Evolutionary conservation across 2,113 vertebrate species (phyloP), one percentile per base, ranked within the genome.

Genomic region (Phylloscopus trochilus): DNA sequence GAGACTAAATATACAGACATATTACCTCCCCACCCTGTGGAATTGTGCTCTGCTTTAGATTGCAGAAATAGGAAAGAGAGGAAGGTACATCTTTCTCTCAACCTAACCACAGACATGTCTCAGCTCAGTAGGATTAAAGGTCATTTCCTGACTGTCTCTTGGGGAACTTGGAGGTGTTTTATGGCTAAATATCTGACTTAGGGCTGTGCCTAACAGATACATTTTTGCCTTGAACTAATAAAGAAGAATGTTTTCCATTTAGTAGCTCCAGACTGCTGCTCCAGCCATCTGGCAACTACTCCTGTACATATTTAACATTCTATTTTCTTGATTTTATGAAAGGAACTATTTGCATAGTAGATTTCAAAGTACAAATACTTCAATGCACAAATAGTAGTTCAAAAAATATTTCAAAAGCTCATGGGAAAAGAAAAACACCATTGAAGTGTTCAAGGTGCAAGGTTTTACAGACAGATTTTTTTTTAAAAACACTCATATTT

Each of bases 311-410:
- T 77, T 94, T 95, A 93, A 93, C 72, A 95, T 95, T 83, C 60
- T 88, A 37, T 77, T 92, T 94, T 70, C 47, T 94, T 86, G 46
- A 94, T 94, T 93, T 93, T 94, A 74, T 95, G 51, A 90, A 95
- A 95, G 18, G 11, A 91, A 90, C 11, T 90, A 83, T 94, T 94
- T 90, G 60, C 60, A 90, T 75, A 88, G 63, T 59, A 49, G 17
- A 82, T 83, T 90, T 92, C 30, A 83, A 93, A 80, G 39, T n/a
- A 74, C 14, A 31, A 90, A 51, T 86, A 91, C 59, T 84, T 84
- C 37, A 82, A 84, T 26, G 70, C 23, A 11, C 17, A 64, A 92
- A 64, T 18, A 74, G 6, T 44, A 37, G 66, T 95, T 90, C 19
- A 81, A 69, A 93, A 52, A 70, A 2, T 37, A 52, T 69, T 95